Evolutionary conservation across 64 coral and sea anemone genomes (phyloP), one percentile per base, ranked within the genome.

Genomic region (Dendrophyllia cribrosa): DNA sequence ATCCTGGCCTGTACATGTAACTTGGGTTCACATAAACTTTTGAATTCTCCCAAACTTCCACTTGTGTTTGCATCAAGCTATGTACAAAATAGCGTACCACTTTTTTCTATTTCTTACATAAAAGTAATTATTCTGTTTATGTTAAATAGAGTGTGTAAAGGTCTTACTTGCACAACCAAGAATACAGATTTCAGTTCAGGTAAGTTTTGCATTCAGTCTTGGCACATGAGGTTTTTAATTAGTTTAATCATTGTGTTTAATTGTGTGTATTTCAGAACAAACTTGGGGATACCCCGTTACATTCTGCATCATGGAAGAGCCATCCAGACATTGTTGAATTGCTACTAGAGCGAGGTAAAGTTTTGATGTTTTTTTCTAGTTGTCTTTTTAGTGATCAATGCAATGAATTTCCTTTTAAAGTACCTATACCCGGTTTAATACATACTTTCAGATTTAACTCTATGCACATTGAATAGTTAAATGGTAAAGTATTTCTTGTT

Each of bases 241-340:
- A 72, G 26, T 43, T 72, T 43, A 7, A 88, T 12, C 24, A 12
- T 17, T 73, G 20, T 48, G 20, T 56, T 56, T 56, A 9, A 61
- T 15, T 9, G 83, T 89, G 16, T 66, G 10, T 67, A n/a, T 85
- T 90, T 10, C 69, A 98, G 96, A 98, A 98, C 86, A 98, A 98
- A 83, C 80, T 98, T 47, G 96, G 96, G 74, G 96, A 98, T 73
- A 98, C 96, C 51, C 87, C 96, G 0, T 78, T 98, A 25, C 96
- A 98, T 93, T 95, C 96, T 76, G 96, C 96, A 51, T 95, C 96
- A 44, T 98, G 96, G 96, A 98, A 98, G 56, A 51, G 90, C 51
- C 93, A 98, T 85, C 84, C 96, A 79, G 94, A 98, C 64, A 96
- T 98, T 43, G 93, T 98, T 16, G 84, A 98, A 93, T 72, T 95